Percentiles rank a stretch among this genome's conserved stretches.
These are phyloP conservation scores for Eunapius fragilis DNA, from an alignment of 37 sponge, comb jelly and placozoan genomes.

Conservation along the genomic window DNA sequence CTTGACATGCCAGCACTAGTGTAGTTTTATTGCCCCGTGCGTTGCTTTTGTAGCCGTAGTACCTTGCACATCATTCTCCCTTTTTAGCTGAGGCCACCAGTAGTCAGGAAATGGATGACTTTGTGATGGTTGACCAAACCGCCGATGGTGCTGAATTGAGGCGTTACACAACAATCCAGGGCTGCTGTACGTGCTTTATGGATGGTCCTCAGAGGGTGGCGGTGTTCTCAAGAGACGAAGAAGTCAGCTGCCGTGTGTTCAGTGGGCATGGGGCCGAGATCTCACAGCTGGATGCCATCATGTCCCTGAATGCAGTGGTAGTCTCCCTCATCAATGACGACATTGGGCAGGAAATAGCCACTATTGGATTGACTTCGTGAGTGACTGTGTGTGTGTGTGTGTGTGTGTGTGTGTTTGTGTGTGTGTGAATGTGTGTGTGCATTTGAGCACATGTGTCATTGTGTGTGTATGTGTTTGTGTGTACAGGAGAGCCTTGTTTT, in stretches of 20 bases:
- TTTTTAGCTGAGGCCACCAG: neutral
- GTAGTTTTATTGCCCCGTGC: too few relatives aligned
- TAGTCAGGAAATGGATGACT: neutral
- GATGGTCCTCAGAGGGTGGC: slow-evolving; percentile 79
- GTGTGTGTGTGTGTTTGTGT: slow-evolving; percentile 4
- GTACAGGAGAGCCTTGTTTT: too few relatives aligned
- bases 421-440: slow-evolving; percentile 25
- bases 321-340: slow-evolving; percentile 80
- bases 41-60: too few relatives aligned
- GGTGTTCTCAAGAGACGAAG: slow-evolving; percentile 51
- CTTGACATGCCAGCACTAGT: too few relatives aligned
- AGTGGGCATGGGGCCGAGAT: slow-evolving; percentile 19
- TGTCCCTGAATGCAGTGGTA: slow-evolving; percentile 61
- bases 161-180: neutral
- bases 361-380: slow-evolving; percentile 67
- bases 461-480: neutral
- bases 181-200: slow-evolving; percentile 75
- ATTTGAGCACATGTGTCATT: neutral
- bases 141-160: neutral
- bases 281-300: slow-evolving; percentile 16
- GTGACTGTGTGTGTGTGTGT: slow-evolving; percentile 1
- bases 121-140: neutral
- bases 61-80: too few relatives aligned
- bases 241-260: slow-evolving; percentile 5
- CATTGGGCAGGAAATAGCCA: slow-evolving; percentile 65